Evolutionary conservation across 2,797 vertebrate genomes (phyloP), one percentile per base, ranked within the genome.

Genomic region (Acanthurus lineatus): DNA sequence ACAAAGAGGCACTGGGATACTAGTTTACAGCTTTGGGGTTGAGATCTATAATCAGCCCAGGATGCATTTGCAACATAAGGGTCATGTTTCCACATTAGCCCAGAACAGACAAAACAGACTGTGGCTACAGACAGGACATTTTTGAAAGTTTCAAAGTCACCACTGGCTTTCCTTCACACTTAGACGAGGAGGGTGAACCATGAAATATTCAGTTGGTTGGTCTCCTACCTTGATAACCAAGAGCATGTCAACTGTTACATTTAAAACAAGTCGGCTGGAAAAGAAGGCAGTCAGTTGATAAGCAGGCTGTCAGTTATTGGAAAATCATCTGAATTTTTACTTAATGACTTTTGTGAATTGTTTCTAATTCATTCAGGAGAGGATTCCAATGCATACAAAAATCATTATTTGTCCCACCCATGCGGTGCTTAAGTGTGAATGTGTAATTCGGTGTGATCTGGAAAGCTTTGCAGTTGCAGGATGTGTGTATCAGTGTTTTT

Each of bases 291-390:
- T 25, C 12, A 6, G 17, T 28, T 63, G 57, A 73, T 74, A 49
- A 45, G 19, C 71, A 57, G 53, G 42, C 66, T 61, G 69, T 47
- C 45, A 2, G 17, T 51, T 62, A 77, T 9, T 49, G 22, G 38
- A 35, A 47, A 64, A 66, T 44, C 8, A 57, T 51, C 45, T 60
- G 38, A 72, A 67, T 32, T 69, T 66, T 49, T 53, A 70, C 47
- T 82, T 73, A 83, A 62, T 68, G 56, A 73, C 9, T 64, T 76
- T 65, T 25, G 14, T n/a, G 51, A 85, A 77, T 61, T 72, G 54
- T 64, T 75, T 10, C 40, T 25, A 16, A 75, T 74, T 81, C 4
- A 56, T 73, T 71, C 32, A 63, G 71, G n/a, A 79, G 40, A 62
- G 47, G 56, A 79, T 71, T 68, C 15, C 0, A 5, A 32, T 58